These are phyloP conservation scores for Sebastes reedi DNA, from an alignment of 2,797 vertebrate species.

Conservation along the genomic window DNA sequence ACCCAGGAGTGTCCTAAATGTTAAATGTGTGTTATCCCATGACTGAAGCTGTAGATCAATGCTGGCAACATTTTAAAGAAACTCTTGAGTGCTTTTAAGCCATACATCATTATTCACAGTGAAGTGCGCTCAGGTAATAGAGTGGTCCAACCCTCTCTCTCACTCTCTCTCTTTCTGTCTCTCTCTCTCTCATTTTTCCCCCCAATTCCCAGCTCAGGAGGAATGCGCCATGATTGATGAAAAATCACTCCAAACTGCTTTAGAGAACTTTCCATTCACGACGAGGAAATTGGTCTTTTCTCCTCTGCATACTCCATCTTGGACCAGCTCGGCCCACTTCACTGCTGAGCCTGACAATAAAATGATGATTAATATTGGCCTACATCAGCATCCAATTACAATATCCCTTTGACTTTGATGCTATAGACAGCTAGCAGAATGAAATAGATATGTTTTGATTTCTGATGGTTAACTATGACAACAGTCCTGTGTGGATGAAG, in stretches of 20 bases:
- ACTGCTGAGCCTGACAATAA: conserved; percentile 77
- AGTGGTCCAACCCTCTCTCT: conserved; percentile 83
- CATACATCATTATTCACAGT: conserved; percentile 91
- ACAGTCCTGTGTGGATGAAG: conserved; percentile 54
- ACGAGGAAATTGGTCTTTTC: conserved; percentile 92
- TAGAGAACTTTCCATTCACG: conserved; percentile 94
- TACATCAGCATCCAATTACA: conserved; percentile 77
- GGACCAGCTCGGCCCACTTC: conserved; percentile 57
- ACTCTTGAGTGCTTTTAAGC: conserved; percentile 89
- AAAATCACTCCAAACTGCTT: conserved; percentile 91
- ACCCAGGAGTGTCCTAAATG: conserved; percentile 33
- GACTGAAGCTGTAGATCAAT: conserved; percentile 79
- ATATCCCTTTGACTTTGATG: conserved; percentile 76
- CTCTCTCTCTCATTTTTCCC: neutral
- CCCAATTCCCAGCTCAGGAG: conserved; percentile 84
- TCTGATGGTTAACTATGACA: conserved; percentile 75
- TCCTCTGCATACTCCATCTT: conserved; percentile 87
- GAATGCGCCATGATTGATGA: conserved; percentile 93
- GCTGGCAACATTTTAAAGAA: conserved; percentile 81
- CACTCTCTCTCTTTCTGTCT: conserved; percentile 11
- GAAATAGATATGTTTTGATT: conserved; percentile 73
- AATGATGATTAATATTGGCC: conserved; percentile 80
- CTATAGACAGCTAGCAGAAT: conserved; percentile 62
- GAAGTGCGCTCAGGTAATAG: conserved; percentile 89
- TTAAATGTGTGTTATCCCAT: conserved; percentile 58